phyloP scores from a whole-genome alignment of 1,140 invertebrate species.

The Belonocnema kinseyi region DNA sequence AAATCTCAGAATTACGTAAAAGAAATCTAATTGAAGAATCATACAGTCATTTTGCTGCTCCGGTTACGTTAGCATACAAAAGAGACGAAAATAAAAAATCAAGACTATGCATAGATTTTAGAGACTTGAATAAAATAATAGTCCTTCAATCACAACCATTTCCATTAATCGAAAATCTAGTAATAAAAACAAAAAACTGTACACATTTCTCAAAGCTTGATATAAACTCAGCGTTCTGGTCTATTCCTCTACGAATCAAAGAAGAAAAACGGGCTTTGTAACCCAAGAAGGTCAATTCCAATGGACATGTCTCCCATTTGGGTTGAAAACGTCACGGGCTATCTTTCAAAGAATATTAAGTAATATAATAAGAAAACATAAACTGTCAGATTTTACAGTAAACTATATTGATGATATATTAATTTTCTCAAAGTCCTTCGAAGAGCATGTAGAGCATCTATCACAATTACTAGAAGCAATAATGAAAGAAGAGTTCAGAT shows the following conservation, averaged over 20 bases:
- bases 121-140: slow-evolving; percentile 42
- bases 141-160: slow-evolving; percentile 66
- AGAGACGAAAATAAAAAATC: slow-evolving; percentile 61
- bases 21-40: slow-evolving; percentile 38
- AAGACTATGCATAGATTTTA: slow-evolving; percentile 56
- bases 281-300: slow-evolving; percentile 55
- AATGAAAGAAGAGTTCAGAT: slow-evolving; percentile 26
- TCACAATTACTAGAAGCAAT: slow-evolving; percentile 10
- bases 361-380: slow-evolving; percentile 59
- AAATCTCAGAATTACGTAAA: slow-evolving; percentile 21
- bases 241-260: slow-evolving; percentile 60
- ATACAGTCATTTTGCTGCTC: slow-evolving; percentile 61
- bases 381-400: slow-evolving; percentile 50
- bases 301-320: slow-evolving; percentile 57
- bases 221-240: slow-evolving; percentile 70
- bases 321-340: slow-evolving; percentile 54
- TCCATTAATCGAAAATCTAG: slow-evolving; percentile 61
- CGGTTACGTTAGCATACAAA: slow-evolving; percentile 64
- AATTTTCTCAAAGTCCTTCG: slow-evolving; percentile 61
- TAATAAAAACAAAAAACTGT: slow-evolving; percentile 51
- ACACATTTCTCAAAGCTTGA: slow-evolving; percentile 64
- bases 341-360: slow-evolving; percentile 46
- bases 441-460: slow-evolving; percentile 52
- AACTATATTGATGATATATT: slow-evolving; percentile 64
- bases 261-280: slow-evolving; percentile 64